Evolutionary conservation across 2,797 vertebrate species (phyloP).

Genomic region (Argya squamiceps): DNA sequence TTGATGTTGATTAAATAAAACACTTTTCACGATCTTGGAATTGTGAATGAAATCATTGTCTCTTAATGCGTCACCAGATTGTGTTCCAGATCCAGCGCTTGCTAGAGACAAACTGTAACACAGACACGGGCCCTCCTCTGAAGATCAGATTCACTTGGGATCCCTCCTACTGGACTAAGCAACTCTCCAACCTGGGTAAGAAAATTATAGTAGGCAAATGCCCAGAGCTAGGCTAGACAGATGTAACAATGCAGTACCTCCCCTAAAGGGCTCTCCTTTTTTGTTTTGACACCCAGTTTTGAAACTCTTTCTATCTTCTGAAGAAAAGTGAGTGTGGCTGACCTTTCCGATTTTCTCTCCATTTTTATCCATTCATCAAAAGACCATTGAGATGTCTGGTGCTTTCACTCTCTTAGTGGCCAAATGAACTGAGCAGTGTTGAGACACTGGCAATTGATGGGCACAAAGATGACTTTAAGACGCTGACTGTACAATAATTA

Average conservation of each 20-base stretch:
- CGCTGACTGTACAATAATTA: background rate
- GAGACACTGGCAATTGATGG: background rate
- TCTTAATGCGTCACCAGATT: constrained; percentile 79
- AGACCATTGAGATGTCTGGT: background rate
- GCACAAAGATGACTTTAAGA: background rate
- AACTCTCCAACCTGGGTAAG: constrained; percentile 90
- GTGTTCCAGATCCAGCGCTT: constrained; percentile 96
- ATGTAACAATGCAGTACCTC: background rate
- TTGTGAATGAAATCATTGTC: background rate
- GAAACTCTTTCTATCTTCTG: background rate
- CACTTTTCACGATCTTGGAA: background rate
- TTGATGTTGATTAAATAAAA: background rate
- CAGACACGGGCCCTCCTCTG: constrained; percentile 84
- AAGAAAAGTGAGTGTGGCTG: background rate
- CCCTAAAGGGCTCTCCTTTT: background rate
- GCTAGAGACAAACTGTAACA: constrained; percentile 84
- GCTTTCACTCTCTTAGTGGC: background rate
- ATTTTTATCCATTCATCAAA: background rate
- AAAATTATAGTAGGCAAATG: background rate
- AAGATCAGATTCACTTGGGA: constrained; percentile 98
- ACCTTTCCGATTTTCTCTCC: background rate
- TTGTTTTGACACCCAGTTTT: background rate
- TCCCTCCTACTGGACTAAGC: constrained; percentile 95
- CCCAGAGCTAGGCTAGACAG: background rate
- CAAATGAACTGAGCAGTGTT: background rate